Evolutionary conservation across 2,797 vertebrate genomes (phyloP).

Genomic region (Phrynocephalus forsythii): DNA sequence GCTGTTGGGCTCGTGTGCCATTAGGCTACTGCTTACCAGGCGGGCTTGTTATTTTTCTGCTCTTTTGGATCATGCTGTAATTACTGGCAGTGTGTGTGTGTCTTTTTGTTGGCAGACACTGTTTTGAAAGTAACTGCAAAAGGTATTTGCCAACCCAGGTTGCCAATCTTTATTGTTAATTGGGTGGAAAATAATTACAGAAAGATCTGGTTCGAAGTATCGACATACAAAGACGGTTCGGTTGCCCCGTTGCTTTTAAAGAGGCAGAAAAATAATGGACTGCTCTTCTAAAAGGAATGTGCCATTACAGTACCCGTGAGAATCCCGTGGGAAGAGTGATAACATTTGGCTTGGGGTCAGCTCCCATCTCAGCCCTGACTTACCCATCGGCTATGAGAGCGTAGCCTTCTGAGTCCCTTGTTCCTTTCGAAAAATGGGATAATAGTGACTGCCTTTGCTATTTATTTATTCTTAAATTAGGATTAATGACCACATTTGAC

Average conservation of each 20-base stretch:
- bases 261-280: neutral
- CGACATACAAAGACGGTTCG: neutral
- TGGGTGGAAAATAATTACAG: neutral
- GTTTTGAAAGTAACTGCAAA: neutral
- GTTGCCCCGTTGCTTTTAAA: neutral
- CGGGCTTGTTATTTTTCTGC: neutral
- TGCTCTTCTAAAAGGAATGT: neutral
- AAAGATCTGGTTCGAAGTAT: neutral
- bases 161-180: neutral
- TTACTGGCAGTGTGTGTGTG: too few species aligned
- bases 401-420: neutral
- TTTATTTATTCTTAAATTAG: neutral
- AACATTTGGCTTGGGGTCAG: neutral
- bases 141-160: neutral
- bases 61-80: neutral
- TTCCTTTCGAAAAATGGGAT: conserved; percentile 11
- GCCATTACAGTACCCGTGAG: rapidly evolving
- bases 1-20: neutral
- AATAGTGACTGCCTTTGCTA: neutral
- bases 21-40: neutral
- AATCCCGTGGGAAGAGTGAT: neutral
- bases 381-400: neutral
- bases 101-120: too few species aligned
- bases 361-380: neutral
- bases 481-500: conserved; percentile 25